Evolutionary conservation across 2,888 invertebrate species (phyloP).

Genomic region (Tetragonisca angustula): DNA sequence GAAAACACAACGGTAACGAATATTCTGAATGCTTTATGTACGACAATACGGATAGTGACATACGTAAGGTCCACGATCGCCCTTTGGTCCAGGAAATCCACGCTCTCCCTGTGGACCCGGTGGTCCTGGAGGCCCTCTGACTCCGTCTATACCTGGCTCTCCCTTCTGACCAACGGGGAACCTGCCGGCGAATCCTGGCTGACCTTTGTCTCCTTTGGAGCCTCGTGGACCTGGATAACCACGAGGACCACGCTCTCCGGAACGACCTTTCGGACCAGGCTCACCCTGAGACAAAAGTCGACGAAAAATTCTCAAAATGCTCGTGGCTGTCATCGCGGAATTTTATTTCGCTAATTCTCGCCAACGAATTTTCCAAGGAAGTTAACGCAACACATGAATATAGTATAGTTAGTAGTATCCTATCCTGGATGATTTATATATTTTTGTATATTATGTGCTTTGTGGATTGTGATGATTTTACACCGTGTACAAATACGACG

Average conservation of each 20-base stretch:
- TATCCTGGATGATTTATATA: no score
- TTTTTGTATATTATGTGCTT: no score
- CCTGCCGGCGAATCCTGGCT: conserved; percentile 90
- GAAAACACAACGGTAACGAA: background rate
- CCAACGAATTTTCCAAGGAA: no score
- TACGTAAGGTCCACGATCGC: conserved; percentile 87
- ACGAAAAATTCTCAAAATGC: no score
- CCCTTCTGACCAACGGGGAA: conserved; percentile 93
- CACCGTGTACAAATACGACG: no score
- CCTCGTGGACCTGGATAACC: conserved; percentile 89
- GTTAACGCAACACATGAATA: no score
- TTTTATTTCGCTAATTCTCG: no score
- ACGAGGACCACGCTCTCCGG: conserved; percentile 91
- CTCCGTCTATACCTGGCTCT: conserved; percentile 92
- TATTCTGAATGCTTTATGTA: background rate
- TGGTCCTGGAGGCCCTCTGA: conserved; percentile 87
- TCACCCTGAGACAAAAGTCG: conserved; percentile 85
- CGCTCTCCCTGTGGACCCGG: conserved; percentile 87
- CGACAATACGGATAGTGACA: conserved; percentile 61
- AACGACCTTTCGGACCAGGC: conserved; percentile 89
- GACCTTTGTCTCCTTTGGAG: conserved; percentile 91
- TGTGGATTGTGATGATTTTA: no score
- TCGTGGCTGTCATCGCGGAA: no score
- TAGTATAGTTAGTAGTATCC: no score
- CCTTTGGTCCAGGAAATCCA: conserved; percentile 87